Conservation (phyloP, 2,113 vertebrate species). For the Xyliphius kryptos region DNA sequence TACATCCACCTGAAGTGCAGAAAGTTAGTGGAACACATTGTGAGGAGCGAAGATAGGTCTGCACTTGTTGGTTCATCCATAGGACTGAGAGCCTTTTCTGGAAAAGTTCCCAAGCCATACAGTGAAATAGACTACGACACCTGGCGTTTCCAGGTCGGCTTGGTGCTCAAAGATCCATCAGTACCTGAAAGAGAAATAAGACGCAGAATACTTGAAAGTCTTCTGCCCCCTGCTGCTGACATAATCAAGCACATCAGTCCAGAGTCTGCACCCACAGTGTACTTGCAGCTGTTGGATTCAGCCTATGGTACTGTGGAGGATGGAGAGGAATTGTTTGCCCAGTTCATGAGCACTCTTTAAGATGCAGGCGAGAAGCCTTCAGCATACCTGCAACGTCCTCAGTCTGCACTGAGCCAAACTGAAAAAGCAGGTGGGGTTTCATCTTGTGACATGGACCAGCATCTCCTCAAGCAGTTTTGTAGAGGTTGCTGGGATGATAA, state of each 20-base stretch:
- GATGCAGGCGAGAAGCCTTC: slow-evolving; percentile 23
- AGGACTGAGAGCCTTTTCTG: slow-evolving; percentile 18
- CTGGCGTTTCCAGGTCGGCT: slow-evolving; percentile 13
- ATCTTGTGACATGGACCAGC: neutral
- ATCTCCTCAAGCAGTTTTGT: slow-evolving; percentile 1
- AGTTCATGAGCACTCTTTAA: neutral
- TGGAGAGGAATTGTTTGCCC: neutral
- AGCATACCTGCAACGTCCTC: neutral
- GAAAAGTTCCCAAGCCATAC: slow-evolving; percentile 14
- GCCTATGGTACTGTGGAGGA: neutral
- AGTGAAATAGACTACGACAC: slow-evolving; percentile 19
- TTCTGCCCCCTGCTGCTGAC: slow-evolving; percentile 2
- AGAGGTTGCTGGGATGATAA: neutral
- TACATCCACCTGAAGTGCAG: neutral
- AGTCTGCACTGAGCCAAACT: neutral
- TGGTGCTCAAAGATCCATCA: slow-evolving; percentile 9
- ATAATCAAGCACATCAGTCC: neutral
- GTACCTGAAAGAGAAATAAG: too few relatives aligned
- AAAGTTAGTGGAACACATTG: slow-evolving; percentile 23
- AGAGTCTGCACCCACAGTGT: neutral
- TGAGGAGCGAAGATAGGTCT: neutral
- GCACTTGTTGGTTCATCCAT: neutral
- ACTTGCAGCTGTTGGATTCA: neutral
- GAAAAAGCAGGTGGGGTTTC: neutral
- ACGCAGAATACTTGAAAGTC: neutral